Base-by-base conservation (phyloP, 2,113 vertebrate genomes). In the Entomyzon cyanotis region DNA sequence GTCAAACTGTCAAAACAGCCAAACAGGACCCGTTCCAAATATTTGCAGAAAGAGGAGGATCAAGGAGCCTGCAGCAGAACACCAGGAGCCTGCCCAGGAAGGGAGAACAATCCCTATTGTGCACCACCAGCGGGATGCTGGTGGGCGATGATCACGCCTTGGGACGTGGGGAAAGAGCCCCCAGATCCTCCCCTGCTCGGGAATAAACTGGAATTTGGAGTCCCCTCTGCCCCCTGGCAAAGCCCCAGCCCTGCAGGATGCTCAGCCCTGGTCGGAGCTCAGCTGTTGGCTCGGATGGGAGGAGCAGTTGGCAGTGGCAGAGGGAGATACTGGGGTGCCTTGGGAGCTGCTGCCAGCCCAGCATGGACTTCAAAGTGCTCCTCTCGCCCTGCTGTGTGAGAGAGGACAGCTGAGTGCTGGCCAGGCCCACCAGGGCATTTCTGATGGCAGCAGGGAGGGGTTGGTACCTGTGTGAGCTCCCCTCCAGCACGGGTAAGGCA, bases 351-450 rank as follows among this genome's bases (percentile, higher is more conserved):
- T 95, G 94, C 87, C 94, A 94, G 73, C 69, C 83, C 27, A 79
- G 62, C 1, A 14, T 15, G 9, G 58, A 53, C 95, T 96, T 97
- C 94, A 94, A 97, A 95, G 93, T 89, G 74, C 37, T 92, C 44
- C 11, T 83, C 91, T 47, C 9, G 4, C 81, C 89, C 64, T 53
- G 79, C 31, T 28, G 59, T 9, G 81, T 82, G 91, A 86, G 91
- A 87, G 44, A 71, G 68, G 89, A 91, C 94, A 94, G 89, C 95
- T 94, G 93, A 19, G 74, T 20, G 50, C 3, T 18, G 47, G 92
- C 37, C 91, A 67, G 50, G 22, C 78, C 86, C 70, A 55, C 8
- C 74, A 46, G 81, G 67, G 89, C 53, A n/a, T 31, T 84, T 55
- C 27, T 79, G 80, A 47, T 20, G 76, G 92, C 76, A 85, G 71